Evolutionary conservation across 2,888 invertebrate genomes (phyloP).

Genomic region (Microplitis manilae): DNA sequence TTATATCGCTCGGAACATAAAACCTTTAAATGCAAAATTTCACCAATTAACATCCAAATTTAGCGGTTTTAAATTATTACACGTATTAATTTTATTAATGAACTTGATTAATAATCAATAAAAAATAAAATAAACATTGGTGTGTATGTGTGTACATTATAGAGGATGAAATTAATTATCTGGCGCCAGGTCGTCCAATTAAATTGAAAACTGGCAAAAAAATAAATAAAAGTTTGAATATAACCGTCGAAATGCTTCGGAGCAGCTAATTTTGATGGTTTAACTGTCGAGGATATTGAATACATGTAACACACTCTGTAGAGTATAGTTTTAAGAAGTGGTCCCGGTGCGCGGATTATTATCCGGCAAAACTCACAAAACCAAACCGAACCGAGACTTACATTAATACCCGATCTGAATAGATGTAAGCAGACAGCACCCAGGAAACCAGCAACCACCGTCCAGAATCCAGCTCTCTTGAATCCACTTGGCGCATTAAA

Average conservation of each 20-base stretch:
- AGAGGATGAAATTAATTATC: conserved; percentile 20
- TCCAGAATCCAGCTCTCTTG: neutral
- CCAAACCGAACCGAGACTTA: too few relatives aligned
- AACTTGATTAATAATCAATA: conserved; percentile 16
- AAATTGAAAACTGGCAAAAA: conserved; percentile 12
- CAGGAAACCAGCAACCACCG: too few relatives aligned
- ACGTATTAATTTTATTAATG: neutral
- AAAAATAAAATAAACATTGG: neutral
- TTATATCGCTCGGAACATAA: neutral
- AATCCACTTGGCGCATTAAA: conserved; percentile 19
- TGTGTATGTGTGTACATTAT: neutral
- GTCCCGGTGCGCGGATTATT: conserved; percentile 3
- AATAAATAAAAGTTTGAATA: neutral
- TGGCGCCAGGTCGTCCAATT: conserved; percentile 21
- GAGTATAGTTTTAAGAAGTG: neutral
- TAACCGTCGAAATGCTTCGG: conserved; percentile 4
- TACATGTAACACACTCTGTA: neutral
- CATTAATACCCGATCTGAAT: too few relatives aligned
- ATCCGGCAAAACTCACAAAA: too few relatives aligned
- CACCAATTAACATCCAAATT: neutral
- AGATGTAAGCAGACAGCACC: too few relatives aligned
- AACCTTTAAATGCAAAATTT: neutral
- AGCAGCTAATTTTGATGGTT: conserved; percentile 7
- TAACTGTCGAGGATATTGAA: neutral
- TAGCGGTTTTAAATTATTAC: neutral